Evolutionary conservation across 2,113 vertebrate species (phyloP), one percentile per base, ranked within the genome.

Genomic region (Syrrhaptes paradoxus): DNA sequence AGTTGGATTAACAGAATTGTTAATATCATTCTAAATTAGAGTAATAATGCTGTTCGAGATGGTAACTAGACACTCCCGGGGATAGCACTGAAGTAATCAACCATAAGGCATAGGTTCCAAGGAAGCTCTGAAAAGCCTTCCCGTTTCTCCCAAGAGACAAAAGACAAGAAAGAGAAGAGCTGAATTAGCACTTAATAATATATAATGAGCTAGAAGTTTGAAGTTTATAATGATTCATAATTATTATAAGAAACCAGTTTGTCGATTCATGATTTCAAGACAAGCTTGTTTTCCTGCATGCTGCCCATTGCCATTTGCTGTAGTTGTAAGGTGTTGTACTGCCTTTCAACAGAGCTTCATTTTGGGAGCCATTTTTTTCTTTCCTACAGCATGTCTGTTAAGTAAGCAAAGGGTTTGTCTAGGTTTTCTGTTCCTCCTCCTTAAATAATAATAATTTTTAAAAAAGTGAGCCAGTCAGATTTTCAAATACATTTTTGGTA

Each of bases 151-250:
- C 76, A 55, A 70, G 85, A 97, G 74, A 87, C 77, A 93, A 82
- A 92, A 96, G 89, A 48, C 51, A 75, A 97, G 76, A 70, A 85
- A 77, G 62, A 80, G 51, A 85, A 89, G 48, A 92, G 89, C 75
- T 95, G 94, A 89, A 91, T 67, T 72, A 90, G 83, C 79, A 90
- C 63, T 57, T 92, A 95, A 94, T 83, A 93, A 91, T 18, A 34
- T 74, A 91, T 86, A 96, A 97, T 93, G 85, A 96, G 67, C 58
- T 71, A 79, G 93, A 78, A 73, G 68, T 94, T 68, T 79, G 79
- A 92, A 91, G 66, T 51, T 76, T 82, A 84, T 79, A 75, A 91
- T 68, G 46, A 93, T 80, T 89, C 68, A 85, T 77, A 77, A 76
- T 81, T 94, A 36, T 87, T 85, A 4, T 36, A 86, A 95, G 84